Conservation (phyloP, 2,797 vertebrate genomes). For the Anabas testudineus region DNA sequence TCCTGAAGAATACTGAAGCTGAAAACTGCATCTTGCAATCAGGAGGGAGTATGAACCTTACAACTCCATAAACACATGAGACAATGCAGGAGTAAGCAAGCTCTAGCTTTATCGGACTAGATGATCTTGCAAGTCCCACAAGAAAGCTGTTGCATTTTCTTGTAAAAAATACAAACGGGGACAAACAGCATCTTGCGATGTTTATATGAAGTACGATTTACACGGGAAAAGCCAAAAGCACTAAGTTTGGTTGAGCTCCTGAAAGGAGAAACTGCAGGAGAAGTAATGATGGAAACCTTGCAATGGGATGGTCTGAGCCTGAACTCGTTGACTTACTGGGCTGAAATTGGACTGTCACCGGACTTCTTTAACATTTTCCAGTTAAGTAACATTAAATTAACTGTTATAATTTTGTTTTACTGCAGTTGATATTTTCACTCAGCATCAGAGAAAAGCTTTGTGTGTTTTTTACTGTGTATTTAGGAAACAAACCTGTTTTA, state of each 20-base stretch:
- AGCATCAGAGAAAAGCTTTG: background rate
- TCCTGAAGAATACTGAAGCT: background rate
- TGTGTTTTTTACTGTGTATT: background rate
- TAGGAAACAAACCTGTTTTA: background rate
- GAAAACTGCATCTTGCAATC: too few species aligned
- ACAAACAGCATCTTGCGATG: background rate
- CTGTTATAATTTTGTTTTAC: background rate
- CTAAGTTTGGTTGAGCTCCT: background rate
- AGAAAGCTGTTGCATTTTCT: background rate
- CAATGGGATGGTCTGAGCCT: background rate
- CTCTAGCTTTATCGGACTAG: background rate
- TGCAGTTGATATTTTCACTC: background rate
- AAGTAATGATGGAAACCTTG: too few species aligned
- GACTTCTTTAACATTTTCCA: background rate
- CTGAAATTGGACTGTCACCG: background rate
- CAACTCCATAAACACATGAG: background rate
- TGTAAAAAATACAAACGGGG: background rate
- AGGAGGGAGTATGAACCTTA: too few species aligned
- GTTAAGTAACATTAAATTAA: slow-evolving; percentile 1
- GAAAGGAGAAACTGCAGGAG: background rate
- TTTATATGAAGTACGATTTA: background rate
- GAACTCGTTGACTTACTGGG: background rate
- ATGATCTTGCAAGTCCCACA: background rate
- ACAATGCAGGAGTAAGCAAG: background rate
- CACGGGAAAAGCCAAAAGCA: background rate